Conservation (phyloP, 2,797 vertebrate genomes). For the Chaenodraco wilsoni region DNA sequence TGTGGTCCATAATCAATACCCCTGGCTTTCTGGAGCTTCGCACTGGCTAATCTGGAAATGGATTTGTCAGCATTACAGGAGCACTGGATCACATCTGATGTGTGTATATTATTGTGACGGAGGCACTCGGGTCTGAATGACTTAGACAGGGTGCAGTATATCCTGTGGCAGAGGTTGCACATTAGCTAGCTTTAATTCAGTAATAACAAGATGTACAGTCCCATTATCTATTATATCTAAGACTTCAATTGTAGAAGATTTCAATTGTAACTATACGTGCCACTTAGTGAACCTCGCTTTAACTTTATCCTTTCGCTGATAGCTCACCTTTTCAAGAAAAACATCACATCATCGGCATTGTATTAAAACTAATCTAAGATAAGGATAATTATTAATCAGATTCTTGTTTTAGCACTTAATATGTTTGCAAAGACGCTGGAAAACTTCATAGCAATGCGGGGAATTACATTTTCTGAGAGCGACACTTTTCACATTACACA, state of each 20-base stretch:
- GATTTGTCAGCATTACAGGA: slow-evolving; percentile 56
- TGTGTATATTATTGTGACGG: slow-evolving; percentile 42
- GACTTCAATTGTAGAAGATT: slow-evolving; percentile 2
- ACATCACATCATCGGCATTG: not conserved
- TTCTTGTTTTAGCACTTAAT: too few relatives aligned
- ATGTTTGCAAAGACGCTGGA: not conserved
- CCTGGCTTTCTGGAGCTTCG: slow-evolving; percentile 59
- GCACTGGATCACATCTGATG: slow-evolving; percentile 49
- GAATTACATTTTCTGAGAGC: not conserved
- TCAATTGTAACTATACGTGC: slow-evolving; percentile 10
- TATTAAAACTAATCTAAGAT: not conserved
- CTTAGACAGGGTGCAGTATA: slow-evolving; percentile 10
- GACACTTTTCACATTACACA: not conserved
- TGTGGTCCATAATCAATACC: slow-evolving; percentile 70
- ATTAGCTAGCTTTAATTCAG: not conserved
- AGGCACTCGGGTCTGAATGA: slow-evolving; percentile 19
- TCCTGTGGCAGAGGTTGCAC: not conserved
- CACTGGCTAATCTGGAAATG: slow-evolving; percentile 59
- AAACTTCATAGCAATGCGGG: not conserved
- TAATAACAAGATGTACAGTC: not conserved
- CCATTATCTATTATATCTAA: slow-evolving; percentile 8
- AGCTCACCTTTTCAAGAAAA: not conserved
- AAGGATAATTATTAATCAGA: not conserved
- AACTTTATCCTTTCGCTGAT: not conserved
- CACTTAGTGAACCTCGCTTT: not conserved